Evolutionary conservation across 2,113 vertebrate species (phyloP).

Genomic region (Colistium nudipinnis): DNA sequence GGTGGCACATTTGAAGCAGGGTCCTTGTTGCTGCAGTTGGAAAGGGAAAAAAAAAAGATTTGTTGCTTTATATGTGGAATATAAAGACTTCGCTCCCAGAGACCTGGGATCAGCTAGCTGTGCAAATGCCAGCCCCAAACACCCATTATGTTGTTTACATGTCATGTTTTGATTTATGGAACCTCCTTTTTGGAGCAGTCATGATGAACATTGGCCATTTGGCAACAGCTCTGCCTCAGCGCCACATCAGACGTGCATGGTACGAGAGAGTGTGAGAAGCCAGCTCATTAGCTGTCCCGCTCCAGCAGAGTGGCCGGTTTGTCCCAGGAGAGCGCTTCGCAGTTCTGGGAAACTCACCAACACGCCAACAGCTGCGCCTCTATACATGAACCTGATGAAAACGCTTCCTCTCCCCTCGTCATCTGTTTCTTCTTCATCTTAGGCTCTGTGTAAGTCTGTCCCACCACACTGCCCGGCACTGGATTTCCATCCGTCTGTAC

Average conservation of each 20-base stretch:
- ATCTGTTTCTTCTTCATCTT: slow-evolving; percentile 38
- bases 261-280: slow-evolving; percentile 66
- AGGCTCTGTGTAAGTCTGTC: slow-evolving; percentile 51
- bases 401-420: slow-evolving; percentile 44
- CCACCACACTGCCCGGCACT: slow-evolving; percentile 20
- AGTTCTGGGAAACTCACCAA: slow-evolving; percentile 78
- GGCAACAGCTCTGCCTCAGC: slow-evolving; percentile 27
- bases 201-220: slow-evolving; percentile 27
- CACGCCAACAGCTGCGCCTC: slow-evolving; percentile 76
- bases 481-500: slow-evolving; percentile 55
- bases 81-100: neutral
- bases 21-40: neutral
- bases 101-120: neutral
- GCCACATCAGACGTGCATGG: slow-evolving; percentile 41
- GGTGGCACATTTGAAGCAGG: neutral
- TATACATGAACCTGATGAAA: slow-evolving; percentile 79
- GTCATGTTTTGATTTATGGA: slow-evolving; percentile 50
- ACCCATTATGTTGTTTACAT: slow-evolving; percentile 16
- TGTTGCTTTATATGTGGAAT: neutral
- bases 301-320: slow-evolving; percentile 59
- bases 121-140: neutral
- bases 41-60: no score
- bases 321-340: slow-evolving; percentile 63
- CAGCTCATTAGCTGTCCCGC: slow-evolving; percentile 67
- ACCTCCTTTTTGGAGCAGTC: slow-evolving; percentile 35